Evolutionary conservation across 2,797 vertebrate genomes (phyloP).

Genomic region (Knipowitschia caucasica): DNA sequence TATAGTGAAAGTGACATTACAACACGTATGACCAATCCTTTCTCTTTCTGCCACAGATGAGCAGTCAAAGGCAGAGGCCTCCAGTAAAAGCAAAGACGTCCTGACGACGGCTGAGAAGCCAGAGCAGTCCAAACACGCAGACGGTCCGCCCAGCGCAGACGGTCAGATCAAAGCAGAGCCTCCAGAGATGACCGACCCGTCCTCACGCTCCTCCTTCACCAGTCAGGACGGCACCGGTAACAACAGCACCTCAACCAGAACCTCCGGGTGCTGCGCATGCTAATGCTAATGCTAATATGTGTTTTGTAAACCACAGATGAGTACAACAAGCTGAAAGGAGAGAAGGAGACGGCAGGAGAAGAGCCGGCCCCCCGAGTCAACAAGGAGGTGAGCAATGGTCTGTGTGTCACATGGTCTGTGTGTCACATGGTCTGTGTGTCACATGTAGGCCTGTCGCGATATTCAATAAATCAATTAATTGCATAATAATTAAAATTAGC

Average conservation of each 20-base stretch:
- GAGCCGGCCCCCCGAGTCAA: constrained; percentile 77
- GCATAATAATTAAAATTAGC: no score
- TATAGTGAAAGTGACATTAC: no score
- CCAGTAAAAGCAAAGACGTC: constrained; percentile 18
- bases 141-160: constrained; percentile 32
- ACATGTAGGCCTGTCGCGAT: no score
- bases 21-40: no score
- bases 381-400: constrained; percentile 83
- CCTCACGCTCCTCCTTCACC: constrained; percentile 79
- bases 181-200: constrained; percentile 79
- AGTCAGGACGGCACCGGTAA: constrained; percentile 86
- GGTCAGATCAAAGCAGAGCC: constrained; percentile 72
- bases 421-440: neutral
- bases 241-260: neutral
- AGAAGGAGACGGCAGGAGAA: constrained; percentile 43
- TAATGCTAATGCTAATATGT: constrained; percentile 11
- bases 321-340: constrained; percentile 74
- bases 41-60: constrained; percentile 39
- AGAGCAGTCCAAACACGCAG: constrained; percentile 56
- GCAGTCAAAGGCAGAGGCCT: constrained; percentile 31
- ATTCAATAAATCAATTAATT: no score
- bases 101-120: constrained; percentile 26
- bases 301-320: constrained; percentile 72
- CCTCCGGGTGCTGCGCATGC: neutral
- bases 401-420: neutral